These are phyloP conservation scores for Pristionchus exspectatus DNA, from an alignment of 2,888 invertebrate genomes.

Conservation along the genomic window DNA sequence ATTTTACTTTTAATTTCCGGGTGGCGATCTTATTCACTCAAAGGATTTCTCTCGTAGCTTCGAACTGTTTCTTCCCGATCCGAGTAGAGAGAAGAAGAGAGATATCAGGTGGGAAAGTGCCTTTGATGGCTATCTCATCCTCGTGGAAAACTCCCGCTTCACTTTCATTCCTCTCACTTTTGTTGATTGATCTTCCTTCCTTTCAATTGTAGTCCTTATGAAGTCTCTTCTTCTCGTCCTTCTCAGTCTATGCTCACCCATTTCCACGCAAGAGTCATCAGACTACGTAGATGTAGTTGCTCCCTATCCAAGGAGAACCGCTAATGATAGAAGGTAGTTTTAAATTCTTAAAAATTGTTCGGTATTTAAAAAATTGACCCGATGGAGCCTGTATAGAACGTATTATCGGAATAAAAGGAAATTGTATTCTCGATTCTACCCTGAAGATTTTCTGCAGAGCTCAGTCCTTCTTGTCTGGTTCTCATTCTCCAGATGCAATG, in stretches of 20 bases:
- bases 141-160: not conserved
- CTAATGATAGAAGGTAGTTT: not conserved
- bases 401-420: not conserved
- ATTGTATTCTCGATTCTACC: not conserved
- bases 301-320: conserved; percentile 12
- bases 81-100: not conserved
- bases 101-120: conserved; percentile 27
- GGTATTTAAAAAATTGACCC: too few relatives aligned
- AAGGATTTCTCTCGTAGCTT: not conserved
- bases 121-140: conserved; percentile 1
- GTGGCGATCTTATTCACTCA: conserved; percentile 4
- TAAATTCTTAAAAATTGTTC: too few relatives aligned
- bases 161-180: conserved; percentile 24
- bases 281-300: conserved; percentile 46
- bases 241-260: conserved; percentile 15
- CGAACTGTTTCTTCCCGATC: conserved; percentile 24
- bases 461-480: conserved; percentile 44
- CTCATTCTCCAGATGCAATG: conserved; percentile 48
- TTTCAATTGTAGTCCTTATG: conserved; percentile 15
- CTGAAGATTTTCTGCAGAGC: not conserved
- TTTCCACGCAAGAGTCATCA: not conserved
- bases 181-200: conserved; percentile 1
- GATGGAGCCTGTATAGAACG: not conserved
- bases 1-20: conserved; percentile 5
- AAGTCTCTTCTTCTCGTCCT: conserved; percentile 23